A percentile compares a stretch with the other conserved stretches of the same genome.
phyloP scores from a whole-genome alignment of 1,140 invertebrate genomes.

The Drosophila seguyi region DNA sequence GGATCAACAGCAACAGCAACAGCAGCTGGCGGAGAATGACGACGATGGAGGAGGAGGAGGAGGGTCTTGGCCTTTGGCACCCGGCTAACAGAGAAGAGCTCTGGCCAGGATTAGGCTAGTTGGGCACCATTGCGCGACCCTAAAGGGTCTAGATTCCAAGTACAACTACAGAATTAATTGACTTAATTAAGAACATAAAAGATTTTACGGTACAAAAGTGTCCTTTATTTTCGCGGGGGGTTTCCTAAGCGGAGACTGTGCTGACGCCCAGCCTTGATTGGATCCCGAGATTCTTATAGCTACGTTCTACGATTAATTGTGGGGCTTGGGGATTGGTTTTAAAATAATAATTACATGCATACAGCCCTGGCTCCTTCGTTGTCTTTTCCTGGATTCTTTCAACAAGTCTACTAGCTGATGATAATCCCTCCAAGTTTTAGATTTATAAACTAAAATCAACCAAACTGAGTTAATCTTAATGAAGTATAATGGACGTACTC shows the following conservation, averaged over 20 bases:
- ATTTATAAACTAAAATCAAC: slow-evolving; percentile 1
- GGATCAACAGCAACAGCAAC: not conserved
- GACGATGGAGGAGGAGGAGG: not conserved
- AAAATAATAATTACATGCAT: slow-evolving; percentile 25
- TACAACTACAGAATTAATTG: slow-evolving; percentile 3
- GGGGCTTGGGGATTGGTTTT: slow-evolving; percentile 2
- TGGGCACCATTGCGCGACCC: slow-evolving; percentile 6
- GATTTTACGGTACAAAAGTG: slow-evolving; percentile 41
- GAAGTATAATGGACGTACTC: slow-evolving; percentile 42
- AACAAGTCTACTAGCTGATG: not conserved
- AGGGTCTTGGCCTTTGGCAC: slow-evolving; percentile 7
- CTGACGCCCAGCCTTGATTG: not conserved
- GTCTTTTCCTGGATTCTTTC: not conserved
- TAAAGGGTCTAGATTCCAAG: slow-evolving; percentile 5
- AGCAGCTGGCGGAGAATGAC: not conserved
- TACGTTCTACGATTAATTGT: slow-evolving; percentile 9
- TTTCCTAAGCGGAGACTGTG: slow-evolving; percentile 7
- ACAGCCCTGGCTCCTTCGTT: slow-evolving; percentile 16
- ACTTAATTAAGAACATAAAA: not conserved
- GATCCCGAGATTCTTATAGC: slow-evolving; percentile 7
- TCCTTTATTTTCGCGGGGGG: slow-evolving; percentile 35
- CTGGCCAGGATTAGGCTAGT: not conserved
- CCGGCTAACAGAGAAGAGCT: slow-evolving; percentile 4
- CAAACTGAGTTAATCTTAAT: not conserved
- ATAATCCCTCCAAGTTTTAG: not conserved